Conservation (phyloP, 2,888 invertebrate species). For the Mellilla xanthometata region DNA sequence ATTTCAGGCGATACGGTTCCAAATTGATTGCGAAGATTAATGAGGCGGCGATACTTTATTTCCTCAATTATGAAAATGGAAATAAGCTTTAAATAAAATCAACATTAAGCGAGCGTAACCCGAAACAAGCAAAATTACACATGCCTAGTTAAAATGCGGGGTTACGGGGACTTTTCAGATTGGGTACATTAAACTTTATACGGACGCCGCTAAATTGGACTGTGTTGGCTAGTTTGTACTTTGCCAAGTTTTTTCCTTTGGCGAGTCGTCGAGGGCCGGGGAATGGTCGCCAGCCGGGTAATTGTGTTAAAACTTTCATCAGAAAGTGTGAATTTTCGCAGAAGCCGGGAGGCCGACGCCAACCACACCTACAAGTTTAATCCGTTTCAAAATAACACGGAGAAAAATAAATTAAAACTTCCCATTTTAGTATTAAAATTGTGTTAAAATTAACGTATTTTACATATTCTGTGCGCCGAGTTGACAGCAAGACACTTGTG, state of each 20-base stretch:
- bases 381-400: slow-evolving; percentile 61
- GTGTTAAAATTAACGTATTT: slow-evolving; percentile 23
- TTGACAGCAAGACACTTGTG: slow-evolving; percentile 36
- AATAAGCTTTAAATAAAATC: slow-evolving; percentile 11
- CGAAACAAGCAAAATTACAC: slow-evolving; percentile 24
- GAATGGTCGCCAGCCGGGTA: slow-evolving; percentile 72
- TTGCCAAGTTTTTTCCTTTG: slow-evolving; percentile 78
- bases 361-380: slow-evolving; percentile 68
- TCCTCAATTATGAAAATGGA: not conserved
- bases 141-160: slow-evolving; percentile 64
- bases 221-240: slow-evolving; percentile 78
- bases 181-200: slow-evolving; percentile 79
- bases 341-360: slow-evolving; percentile 58
- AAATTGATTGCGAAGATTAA: slow-evolving; percentile 11
- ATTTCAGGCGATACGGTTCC: slow-evolving; percentile 7
- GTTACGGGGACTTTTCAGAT: slow-evolving; percentile 69
- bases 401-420: slow-evolving; percentile 40
- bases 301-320: slow-evolving; percentile 81
- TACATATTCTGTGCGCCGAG: slow-evolving; percentile 35
- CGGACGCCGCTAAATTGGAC: slow-evolving; percentile 76
- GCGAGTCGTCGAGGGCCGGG: slow-evolving; percentile 62
- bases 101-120: slow-evolving; percentile 15
- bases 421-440: slow-evolving; percentile 36
- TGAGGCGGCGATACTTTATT: not conserved
- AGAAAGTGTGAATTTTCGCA: slow-evolving; percentile 76